Evolutionary conservation across 37 sponge, comb jelly and placozoan genomes (phyloP), one percentile per base, ranked within the genome.

Genomic region (Ianthella basta): DNA sequence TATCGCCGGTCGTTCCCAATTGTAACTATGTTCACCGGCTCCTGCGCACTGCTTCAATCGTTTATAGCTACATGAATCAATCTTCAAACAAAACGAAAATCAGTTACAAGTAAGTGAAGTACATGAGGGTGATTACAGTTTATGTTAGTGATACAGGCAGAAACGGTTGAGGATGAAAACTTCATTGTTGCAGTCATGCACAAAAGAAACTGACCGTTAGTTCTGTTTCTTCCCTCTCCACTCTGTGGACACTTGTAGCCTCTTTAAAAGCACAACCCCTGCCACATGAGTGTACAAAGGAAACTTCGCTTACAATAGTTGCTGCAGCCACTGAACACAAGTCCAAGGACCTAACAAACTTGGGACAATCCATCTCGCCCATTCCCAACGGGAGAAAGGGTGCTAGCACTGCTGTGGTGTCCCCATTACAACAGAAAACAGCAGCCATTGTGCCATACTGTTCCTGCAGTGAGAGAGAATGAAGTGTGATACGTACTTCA

Each of bases 131-230:
- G 50, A 44, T n/a, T n/a, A n/a, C n/a, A 8, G 6, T 44, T 44
- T 44, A 44, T 8, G n/a, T 70, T 12, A 70, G 36, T 70, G 5
- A 33, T 70, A 19, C 5, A 70, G 15, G 12, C 72, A 70, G 15
- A 70, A 70, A 27, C 32, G 35, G 12, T 70, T 70, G 3, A 35
- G 29, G 3, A 27, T 19, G 12, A 14, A 70, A 14, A 70, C 72
- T 70, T 70, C 12, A 33, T 70, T 70, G 72, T 70, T 70, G 15
- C 3, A 6, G 72, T 70, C 72, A 70, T 70, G 72, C 4, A 19
- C 4, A 70, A 70, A 70, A 19, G 37, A 70, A 33, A 70, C 6
- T 27, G 32, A 14, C 37, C 29, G 32, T 33, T 6, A 33, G 20
- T 16, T 32, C 36, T 33, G 36, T 33, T 12, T 27, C 36, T 33